Conservation (phyloP, 1,140 invertebrate genomes). For the Penaeus vannamei region DNA sequence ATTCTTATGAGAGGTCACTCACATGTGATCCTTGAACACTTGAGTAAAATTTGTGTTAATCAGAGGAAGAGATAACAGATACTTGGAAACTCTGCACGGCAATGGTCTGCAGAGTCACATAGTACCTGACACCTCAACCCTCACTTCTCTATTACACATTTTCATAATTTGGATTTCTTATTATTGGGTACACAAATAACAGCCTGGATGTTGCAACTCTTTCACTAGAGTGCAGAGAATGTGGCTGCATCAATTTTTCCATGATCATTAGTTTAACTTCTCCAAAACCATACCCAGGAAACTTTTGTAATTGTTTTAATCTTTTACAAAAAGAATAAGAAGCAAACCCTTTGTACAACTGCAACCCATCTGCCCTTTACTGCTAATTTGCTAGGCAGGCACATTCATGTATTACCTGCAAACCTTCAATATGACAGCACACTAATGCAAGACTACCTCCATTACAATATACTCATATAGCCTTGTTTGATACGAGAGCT, state of each 20-base stretch:
- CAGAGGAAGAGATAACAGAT: slow-evolving; percentile 64
- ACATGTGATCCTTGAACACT: neutral
- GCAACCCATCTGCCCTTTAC: no score
- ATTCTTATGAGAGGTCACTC: neutral
- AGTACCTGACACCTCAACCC: slow-evolving; percentile 70
- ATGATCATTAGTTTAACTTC: no score
- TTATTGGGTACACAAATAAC: neutral
- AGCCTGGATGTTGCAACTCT: no score
- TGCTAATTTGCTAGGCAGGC: neutral
- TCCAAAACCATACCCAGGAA: no score
- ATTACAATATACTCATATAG: neutral
- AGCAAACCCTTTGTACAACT: no score
- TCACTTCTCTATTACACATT: neutral
- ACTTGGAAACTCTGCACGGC: slow-evolving; percentile 68
- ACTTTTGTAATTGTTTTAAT: no score
- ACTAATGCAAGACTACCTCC: no score
- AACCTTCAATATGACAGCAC: no score
- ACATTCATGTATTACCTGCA: neutral
- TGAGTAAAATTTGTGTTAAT: neutral
- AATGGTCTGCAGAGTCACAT: slow-evolving; percentile 70
- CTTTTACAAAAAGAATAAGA: no score
- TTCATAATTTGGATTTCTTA: neutral
- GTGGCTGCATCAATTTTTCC: no score
- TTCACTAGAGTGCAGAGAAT: no score
- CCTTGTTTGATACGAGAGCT: neutral